Base-by-base conservation (phyloP, 2,113 vertebrate species). In the Anolis carolinensis region DNA sequence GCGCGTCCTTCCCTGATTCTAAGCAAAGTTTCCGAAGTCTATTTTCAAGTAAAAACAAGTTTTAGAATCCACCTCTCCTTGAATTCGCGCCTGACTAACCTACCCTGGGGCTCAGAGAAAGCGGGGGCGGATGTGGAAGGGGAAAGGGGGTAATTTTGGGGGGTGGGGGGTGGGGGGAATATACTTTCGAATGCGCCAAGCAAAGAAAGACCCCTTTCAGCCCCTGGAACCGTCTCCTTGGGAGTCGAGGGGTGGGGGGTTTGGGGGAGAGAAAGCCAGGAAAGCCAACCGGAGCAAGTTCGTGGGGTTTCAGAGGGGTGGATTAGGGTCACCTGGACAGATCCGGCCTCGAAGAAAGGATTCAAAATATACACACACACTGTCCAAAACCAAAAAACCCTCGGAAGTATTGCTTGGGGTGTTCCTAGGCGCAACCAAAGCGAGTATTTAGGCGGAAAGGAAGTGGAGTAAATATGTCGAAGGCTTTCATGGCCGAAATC, bases 141-240 rank as follows among this genome's bases (percentile, higher is more conserved):
- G 18, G 18, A 10, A 55, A 55, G 14, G 52, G 52, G 50, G 50
- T 7, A 7, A 5, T 52, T 52, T 52, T 52, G 50, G 10, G 10
- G 5, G 5, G 5, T 52, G 50, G 50, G 50, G 50, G 50, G n/a
- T n/a, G 9, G 55, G 55, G 55, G 55, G 55, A 3, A 13, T 16
- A 59, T 16, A 59, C 88, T 94, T 93, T 89, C 92, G 90, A 94
- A 96, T 96, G 95, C 96, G 95, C 95, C 96, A 27, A 92, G 55
- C 94, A 96, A 97, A 98, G 97, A 98, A 97, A 97, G 96, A 93
- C 96, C 96, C 94, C 96, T 97, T 98, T 98, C 97, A 97, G 83
- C 90, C 95, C 92, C 88, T 95, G 93, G 13, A 81, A 97, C 97
- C 98, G 97, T 97, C 95, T 96, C 95, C 96, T 96, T 95, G 91